A percentile compares a stretch with the other conserved stretches of the same genome.
Conservation (phyloP, 2,888 invertebrate genomes). For the Halictus quadricinctus region DNA sequence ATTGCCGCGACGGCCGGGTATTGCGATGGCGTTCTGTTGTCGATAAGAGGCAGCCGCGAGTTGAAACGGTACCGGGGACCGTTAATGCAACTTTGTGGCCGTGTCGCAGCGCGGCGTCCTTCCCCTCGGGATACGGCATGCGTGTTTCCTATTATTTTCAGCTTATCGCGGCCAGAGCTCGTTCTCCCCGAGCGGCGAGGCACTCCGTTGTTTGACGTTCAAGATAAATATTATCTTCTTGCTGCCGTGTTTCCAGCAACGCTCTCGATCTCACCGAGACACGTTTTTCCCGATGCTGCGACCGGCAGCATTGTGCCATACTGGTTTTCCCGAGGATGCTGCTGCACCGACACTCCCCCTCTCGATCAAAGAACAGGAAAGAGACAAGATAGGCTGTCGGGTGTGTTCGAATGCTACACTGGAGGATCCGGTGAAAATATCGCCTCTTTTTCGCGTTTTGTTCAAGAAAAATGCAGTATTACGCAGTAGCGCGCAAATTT, state of each 20-base stretch:
- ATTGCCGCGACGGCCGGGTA: slow-evolving; percentile 12
- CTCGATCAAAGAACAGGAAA: background rate
- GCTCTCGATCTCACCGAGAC: background rate
- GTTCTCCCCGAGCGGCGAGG: slow-evolving; percentile 8
- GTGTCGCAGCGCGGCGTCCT: slow-evolving; percentile 20
- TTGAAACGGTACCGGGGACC: slow-evolving; percentile 36
- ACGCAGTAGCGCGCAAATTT: no score
- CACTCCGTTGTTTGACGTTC: slow-evolving; percentile 34
- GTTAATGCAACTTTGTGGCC: slow-evolving; percentile 42
- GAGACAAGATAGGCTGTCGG: background rate
- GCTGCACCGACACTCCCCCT: background rate
- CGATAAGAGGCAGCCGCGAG: slow-evolving; percentile 36
- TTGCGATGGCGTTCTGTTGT: background rate
- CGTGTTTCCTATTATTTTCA: slow-evolving; percentile 51
- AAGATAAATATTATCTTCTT: slow-evolving; percentile 41
- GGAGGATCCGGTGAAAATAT: background rate
- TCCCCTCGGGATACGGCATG: slow-evolving; percentile 38
- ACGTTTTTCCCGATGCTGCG: background rate
- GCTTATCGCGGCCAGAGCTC: slow-evolving; percentile 38
- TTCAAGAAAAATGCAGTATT: background rate
- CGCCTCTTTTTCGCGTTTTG: background rate
- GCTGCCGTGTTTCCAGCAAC: slow-evolving; percentile 1
- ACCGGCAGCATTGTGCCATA: background rate
- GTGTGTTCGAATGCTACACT: background rate
- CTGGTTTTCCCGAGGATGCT: background rate